Base-by-base conservation (phyloP, 2,888 invertebrate genomes). In the Boloria selene region DNA sequence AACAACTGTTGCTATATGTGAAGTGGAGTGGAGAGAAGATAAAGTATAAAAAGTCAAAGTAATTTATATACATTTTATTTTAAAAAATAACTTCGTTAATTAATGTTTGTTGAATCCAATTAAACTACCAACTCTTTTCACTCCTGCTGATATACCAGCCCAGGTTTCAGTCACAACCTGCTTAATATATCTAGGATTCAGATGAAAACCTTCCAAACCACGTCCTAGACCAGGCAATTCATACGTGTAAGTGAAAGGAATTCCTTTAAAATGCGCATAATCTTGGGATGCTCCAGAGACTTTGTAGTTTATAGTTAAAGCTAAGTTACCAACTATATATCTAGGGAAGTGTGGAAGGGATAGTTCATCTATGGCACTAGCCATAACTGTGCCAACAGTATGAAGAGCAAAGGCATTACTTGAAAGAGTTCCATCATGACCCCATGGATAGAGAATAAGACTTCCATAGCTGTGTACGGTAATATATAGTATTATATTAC, bases 381-480 rank as follows among this genome's bases (percentile, higher is more conserved):
- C 87, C 78, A 91, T 90, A 2, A 75, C 73, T 1, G 86, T 73
- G 0, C 89, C 93, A 3, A 93, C 84, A 0, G 75, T 72, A n/a
- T 91, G 86, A 0, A 94, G 84, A 59, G 82, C 83, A 0, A 88
- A 80, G 7, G 86, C 89, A 61, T 94, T 92, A 2, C 81, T 80
- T 2, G 94, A 94, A 49, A 93, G 78, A 3, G 82, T 79, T 53
- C 85, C 85, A 18, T 93, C 93, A 70, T 93, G 95, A 1, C 95
- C 95, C 95, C 95, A 96, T 0, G 95, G 94, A 76, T 95, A 95
- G 2, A 96, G 79, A 31, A 96, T 82, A 81, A 93, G 94, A 71
- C 94, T 93, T 14, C 96, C 96, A 75, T 93, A 96, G 16, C 96
- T 95, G 78, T 97, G 97, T 70, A 97, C 87, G 0, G 95, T 94